Percentiles rank a stretch among this genome's conserved stretches.
Evolutionary conservation across 2,797 vertebrate species (phyloP).

Genomic region (Pristis pectinata): DNA sequence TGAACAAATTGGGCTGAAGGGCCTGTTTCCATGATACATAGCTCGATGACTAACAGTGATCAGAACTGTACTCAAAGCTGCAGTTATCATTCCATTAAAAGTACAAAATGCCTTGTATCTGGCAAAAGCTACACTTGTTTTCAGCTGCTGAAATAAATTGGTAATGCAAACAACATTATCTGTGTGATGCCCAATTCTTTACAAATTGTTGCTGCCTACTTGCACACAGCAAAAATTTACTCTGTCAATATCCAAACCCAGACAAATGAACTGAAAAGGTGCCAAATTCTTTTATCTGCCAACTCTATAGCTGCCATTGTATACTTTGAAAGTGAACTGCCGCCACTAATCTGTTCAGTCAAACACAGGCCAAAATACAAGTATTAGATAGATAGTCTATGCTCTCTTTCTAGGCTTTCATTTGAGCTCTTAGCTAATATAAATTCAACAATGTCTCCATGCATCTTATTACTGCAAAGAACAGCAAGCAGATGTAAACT

Average conservation of each 20-base stretch:
- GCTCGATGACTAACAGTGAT: background rate
- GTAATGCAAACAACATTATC: slow-evolving; percentile 7
- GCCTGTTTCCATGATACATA: too few species aligned
- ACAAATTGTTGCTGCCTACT: slow-evolving; percentile 45
- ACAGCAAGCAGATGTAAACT: background rate
- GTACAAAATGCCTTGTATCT: background rate
- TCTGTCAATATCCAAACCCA: slow-evolving; percentile 47
- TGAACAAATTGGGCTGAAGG: too few species aligned
- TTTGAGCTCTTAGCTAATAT: background rate
- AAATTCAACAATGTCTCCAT: background rate
- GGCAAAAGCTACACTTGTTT: slow-evolving; percentile 43
- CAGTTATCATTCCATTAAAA: background rate
- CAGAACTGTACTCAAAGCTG: background rate
- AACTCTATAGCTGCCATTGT: slow-evolving; percentile 49
- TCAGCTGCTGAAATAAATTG: slow-evolving; percentile 43
- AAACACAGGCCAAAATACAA: slow-evolving; percentile 40
- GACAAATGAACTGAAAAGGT: slow-evolving; percentile 48
- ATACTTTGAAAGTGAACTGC: slow-evolving; percentile 42
- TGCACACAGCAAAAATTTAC: slow-evolving; percentile 43
- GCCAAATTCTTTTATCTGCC: slow-evolving; percentile 54
- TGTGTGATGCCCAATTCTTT: slow-evolving; percentile 45
- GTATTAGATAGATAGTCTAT: slow-evolving; percentile 23
- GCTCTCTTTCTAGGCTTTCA: background rate
- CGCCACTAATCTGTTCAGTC: slow-evolving; percentile 42
- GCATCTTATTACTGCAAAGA: background rate